Evolutionary conservation across 2,888 invertebrate species (phyloP), one percentile per base, ranked within the genome.

Genomic region (Globia sparganii): DNA sequence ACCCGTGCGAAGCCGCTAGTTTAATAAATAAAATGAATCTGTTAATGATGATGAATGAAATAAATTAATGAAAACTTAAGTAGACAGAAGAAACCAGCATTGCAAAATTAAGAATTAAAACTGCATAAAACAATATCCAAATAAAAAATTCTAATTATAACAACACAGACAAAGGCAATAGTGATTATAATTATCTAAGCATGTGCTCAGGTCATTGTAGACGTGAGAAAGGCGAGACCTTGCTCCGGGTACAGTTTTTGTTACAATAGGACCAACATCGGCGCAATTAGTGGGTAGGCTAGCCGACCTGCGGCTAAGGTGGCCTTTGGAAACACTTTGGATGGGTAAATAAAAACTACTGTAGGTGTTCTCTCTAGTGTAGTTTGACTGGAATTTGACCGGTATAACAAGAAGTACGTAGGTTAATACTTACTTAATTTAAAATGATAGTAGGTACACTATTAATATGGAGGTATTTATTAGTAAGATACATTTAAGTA

Each of bases 191-290:
- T 87, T 84, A 86, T 84, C 81, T 86, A 84, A 84, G 78, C 80
- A 73, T 75, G 74, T 77, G 67, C 70, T 76, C 78, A 75, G 81
- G 81, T 78, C 81, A 70, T 67, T 78, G 81, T 78, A 73, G 67
- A 88, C 88, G 88, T 88, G 88, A 86, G 88, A 88, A 81, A 82
- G 82, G 78, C 80, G 66, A 85, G 84, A 77, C 88, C 88, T 87
- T 87, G 88, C 84, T 78, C 87, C 72, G 71, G 80, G 80, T 74
- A 77, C 72, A 18, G 76, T 82, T 80, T 81, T 80, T 77, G 67
- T 81, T 85, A 85, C 83, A 82, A 87, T 84, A 80, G 71, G 77
- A 77, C 62, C 73, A 65, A 76, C 77, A 69, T 75, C 25, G 61
- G 28, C 13, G 61, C 80, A 87, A 85, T 87, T 78, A 83, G 69